Evolutionary conservation across 2,888 invertebrate species (phyloP).

Genomic region (Drosophila quinaria): DNA sequence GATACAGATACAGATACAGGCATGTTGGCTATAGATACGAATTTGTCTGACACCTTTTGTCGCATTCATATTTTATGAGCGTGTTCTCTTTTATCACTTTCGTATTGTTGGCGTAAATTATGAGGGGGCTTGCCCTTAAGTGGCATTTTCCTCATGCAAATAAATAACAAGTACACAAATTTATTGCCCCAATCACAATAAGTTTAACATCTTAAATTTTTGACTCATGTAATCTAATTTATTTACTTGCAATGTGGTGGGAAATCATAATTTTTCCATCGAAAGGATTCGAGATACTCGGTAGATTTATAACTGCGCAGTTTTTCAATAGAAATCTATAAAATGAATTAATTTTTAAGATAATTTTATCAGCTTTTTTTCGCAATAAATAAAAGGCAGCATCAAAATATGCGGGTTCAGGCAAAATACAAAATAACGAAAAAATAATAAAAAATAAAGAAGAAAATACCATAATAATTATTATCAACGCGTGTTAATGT

Average conservation of each 20-base stretch:
- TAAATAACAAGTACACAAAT: conserved; percentile 70
- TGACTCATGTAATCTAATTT: not conserved
- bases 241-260: conserved; percentile 8
- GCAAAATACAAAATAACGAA: conserved; percentile 2
- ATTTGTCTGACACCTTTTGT: conserved; percentile 51
- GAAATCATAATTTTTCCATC: conserved; percentile 1
- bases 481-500: conserved; percentile 46
- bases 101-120: conserved; percentile 43
- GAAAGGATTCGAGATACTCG: conserved; percentile 2
- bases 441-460: not conserved
- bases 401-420: conserved; percentile 36
- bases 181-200: conserved; percentile 33
- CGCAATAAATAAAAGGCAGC: conserved; percentile 10
- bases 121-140: conserved; percentile 52
- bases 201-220: not conserved
- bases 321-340: conserved; percentile 5
- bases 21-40: conserved; percentile 23
- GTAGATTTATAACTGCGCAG: conserved; percentile 6
- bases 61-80: conserved; percentile 64
- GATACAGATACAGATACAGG: conserved; percentile 23
- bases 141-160: conserved; percentile 67
- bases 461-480: conserved; percentile 33
- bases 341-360: conserved; percentile 24
- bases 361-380: conserved; percentile 39
- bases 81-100: conserved; percentile 29